Conservation (phyloP, 2,113 vertebrate species). For the Zosterops hypoxanthus region DNA sequence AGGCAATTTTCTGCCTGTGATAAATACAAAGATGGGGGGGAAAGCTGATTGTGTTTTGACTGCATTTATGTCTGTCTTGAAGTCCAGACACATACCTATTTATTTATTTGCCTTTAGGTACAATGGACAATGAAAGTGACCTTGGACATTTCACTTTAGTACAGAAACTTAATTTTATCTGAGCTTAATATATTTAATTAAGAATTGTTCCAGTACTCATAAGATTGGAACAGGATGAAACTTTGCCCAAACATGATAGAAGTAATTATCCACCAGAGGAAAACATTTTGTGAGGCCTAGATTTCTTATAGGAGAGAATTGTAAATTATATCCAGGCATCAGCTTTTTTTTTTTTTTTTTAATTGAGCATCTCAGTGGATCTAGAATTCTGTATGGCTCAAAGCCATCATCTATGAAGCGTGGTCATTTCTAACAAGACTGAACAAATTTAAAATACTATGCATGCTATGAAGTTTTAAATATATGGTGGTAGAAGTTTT, state of each 20-base stretch:
- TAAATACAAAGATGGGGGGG: neutral
- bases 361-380: neutral
- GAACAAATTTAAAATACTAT: neutral
- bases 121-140: neutral
- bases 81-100: neutral
- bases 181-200: neutral
- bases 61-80: neutral
- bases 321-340: neutral
- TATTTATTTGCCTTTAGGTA: neutral
- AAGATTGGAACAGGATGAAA: neutral
- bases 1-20: neutral
- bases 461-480: neutral
- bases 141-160: neutral
- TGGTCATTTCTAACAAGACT: neutral
- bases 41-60: neutral
- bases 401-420: neutral
- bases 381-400: neutral
- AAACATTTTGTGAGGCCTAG: neutral
- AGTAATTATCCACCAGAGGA: neutral
- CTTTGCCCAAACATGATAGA: neutral
- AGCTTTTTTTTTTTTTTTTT: neutral
- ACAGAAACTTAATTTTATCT: neutral
- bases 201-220: neutral
- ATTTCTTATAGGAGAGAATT: neutral
- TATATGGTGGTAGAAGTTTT: neutral